These are phyloP conservation scores for Caradrina kadenii DNA, from an alignment of 2,888 invertebrate genomes.

Conservation along the genomic window DNA sequence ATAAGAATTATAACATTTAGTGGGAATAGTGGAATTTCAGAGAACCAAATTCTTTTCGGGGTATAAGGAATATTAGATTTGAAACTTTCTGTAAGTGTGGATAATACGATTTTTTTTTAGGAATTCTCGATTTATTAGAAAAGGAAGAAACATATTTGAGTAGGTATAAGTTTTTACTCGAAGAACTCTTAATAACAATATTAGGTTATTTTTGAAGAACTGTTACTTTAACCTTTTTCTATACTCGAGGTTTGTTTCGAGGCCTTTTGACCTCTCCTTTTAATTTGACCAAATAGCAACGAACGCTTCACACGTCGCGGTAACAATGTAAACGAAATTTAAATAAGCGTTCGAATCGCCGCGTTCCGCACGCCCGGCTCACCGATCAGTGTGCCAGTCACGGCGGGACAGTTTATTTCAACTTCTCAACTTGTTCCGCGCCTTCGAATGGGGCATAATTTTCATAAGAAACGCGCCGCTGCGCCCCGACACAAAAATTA, in stretches of 20 bases:
- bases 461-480: slow-evolving; percentile 86
- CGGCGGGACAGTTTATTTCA: slow-evolving; percentile 88
- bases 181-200: neutral
- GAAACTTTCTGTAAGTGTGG: neutral
- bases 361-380: slow-evolving; percentile 58
- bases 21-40: slow-evolving; percentile 29
- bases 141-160: neutral
- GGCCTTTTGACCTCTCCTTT: slow-evolving; percentile 1
- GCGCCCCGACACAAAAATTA: slow-evolving; percentile 85
- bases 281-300: slow-evolving; percentile 44
- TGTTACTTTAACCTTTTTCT: neutral
- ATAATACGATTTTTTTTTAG: neutral
- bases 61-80: neutral
- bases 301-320: slow-evolving; percentile 55
- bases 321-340: slow-evolving; percentile 67
- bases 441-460: slow-evolving; percentile 89
- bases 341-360: slow-evolving; percentile 68
- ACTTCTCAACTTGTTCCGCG: slow-evolving; percentile 86
- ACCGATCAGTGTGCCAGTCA: slow-evolving; percentile 85
- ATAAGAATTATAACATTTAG: slow-evolving; percentile 52
- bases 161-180: neutral
- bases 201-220: neutral
- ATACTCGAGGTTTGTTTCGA: neutral
- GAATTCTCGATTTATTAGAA: neutral
- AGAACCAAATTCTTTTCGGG: neutral